These are phyloP conservation scores for Albula goreensis DNA, from an alignment of 2,113 vertebrate species.

Conservation along the genomic window DNA sequence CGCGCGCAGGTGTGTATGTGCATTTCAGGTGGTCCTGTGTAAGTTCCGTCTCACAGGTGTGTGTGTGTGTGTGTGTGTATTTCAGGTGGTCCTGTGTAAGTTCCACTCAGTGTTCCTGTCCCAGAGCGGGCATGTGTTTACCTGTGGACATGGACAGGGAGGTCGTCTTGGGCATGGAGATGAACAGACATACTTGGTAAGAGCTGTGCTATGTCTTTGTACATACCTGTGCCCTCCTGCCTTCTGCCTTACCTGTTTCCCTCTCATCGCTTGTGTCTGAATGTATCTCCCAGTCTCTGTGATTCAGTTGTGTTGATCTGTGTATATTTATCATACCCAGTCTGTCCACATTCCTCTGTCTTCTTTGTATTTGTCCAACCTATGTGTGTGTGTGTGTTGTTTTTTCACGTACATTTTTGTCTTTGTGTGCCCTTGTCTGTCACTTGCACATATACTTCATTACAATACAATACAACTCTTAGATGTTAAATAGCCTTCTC, in stretches of 20 bases:
- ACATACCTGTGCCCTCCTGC: too few relatives aligned
- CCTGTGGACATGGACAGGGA: conserved; percentile 95
- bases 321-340: neutral
- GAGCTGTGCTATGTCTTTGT: neutral
- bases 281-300: neutral
- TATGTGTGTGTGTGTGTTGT: neutral
- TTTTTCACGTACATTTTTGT: neutral
- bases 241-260: neutral
- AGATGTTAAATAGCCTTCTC: too few relatives aligned
- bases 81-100: conserved; percentile 91
- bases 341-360: too few relatives aligned
- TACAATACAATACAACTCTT: too few relatives aligned
- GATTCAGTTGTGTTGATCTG: neutral
- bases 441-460: too few relatives aligned
- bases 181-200: conserved; percentile 94
- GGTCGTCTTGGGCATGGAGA: conserved; percentile 96
- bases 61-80: conserved; percentile 30
- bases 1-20: conserved; percentile 27
- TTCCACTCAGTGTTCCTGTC: conserved; percentile 98
- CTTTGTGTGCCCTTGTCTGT: too few relatives aligned
- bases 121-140: conserved; percentile 93
- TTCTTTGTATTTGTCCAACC: neutral
- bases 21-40: conserved; percentile 76
- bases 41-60: conserved; percentile 54
- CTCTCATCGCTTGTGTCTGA: neutral